Conservation (phyloP, 2,888 invertebrate species). For the Drymonia ruficornis region DNA sequence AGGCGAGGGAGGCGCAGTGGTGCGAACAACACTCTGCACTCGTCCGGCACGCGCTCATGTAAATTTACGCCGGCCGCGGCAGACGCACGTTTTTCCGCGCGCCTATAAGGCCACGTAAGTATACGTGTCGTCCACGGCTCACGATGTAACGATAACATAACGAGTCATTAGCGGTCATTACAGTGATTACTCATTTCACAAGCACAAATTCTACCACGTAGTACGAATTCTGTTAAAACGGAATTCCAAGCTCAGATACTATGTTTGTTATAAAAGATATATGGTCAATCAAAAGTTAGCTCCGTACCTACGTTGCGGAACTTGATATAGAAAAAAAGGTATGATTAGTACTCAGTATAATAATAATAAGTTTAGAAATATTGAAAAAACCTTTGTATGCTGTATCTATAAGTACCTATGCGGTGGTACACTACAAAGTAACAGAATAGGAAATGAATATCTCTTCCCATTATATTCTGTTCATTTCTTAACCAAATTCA, state of each 20-base stretch:
- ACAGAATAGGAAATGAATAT: neutral
- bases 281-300: no score
- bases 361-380: no score
- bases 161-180: slow-evolving; percentile 42
- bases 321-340: no score
- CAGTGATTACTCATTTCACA: slow-evolving; percentile 35
- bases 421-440: neutral
- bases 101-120: slow-evolving; percentile 27
- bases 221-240: slow-evolving; percentile 46
- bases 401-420: slow-evolving; percentile 38
- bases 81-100: slow-evolving; percentile 45
- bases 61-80: slow-evolving; percentile 41
- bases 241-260: no score
- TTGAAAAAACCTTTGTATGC: slow-evolving; percentile 4
- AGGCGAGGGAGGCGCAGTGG: slow-evolving; percentile 49
- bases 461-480: neutral
- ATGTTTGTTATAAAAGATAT: no score
- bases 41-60: slow-evolving; percentile 48
- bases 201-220: slow-evolving; percentile 44
- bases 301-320: no score
- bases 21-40: slow-evolving; percentile 60
- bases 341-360: no score
- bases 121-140: slow-evolving; percentile 13
- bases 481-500: slow-evolving; percentile 25
- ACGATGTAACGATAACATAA: slow-evolving; percentile 26